These are phyloP conservation scores for Echinops telfairi DNA, from an alignment of 2,113 vertebrate species.

Conservation along the genomic window DNA sequence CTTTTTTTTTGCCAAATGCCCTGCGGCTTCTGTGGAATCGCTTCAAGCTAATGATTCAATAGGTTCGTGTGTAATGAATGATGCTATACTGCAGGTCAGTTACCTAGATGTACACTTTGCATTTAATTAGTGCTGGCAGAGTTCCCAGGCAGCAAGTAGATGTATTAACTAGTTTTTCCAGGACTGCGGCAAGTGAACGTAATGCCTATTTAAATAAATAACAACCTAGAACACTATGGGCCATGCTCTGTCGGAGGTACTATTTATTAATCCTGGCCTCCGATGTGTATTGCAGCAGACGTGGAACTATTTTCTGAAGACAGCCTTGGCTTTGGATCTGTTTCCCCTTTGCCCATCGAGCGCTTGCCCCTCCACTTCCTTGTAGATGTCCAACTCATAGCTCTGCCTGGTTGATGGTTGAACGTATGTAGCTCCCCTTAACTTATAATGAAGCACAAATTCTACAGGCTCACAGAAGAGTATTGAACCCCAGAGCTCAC, in stretches of 20 bases:
- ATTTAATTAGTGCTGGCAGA: background rate
- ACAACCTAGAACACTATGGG: background rate
- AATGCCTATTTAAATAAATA: background rate
- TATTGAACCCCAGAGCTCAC: background rate
- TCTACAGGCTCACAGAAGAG: background rate
- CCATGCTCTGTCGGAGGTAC: background rate
- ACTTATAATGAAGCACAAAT: background rate
- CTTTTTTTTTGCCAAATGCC: background rate
- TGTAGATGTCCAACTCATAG: background rate
- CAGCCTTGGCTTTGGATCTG: background rate
- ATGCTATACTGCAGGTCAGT: background rate
- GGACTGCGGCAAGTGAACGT: background rate
- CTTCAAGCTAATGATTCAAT: background rate
- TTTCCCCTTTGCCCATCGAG: background rate
- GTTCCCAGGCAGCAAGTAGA: background rate
- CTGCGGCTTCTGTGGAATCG: background rate
- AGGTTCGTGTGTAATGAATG: background rate
- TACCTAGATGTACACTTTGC: background rate
- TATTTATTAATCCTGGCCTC: background rate
- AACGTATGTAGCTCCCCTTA: background rate
- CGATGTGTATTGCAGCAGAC: background rate
- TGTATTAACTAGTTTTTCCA: slow-evolving; percentile 13
- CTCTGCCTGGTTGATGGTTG: accelerated
- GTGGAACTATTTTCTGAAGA: background rate
- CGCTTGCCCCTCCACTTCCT: background rate